These are phyloP conservation scores for Takifugu flavidus DNA, from an alignment of 2,113 vertebrate genomes.

Conservation along the genomic window DNA sequence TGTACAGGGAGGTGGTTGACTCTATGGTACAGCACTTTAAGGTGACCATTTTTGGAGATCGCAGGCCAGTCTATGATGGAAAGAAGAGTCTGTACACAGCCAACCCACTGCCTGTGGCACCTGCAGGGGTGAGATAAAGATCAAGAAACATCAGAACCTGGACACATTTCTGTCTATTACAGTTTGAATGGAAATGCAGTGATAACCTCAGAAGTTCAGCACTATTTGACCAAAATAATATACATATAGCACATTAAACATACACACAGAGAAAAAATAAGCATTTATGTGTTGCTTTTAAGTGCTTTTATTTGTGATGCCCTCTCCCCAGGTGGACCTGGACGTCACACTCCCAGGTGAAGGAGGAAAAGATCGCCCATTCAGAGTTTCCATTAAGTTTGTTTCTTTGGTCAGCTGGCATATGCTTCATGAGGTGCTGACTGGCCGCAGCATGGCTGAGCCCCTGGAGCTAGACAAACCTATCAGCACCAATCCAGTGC, in stretches of 20 bases:
- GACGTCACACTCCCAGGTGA: slow-evolving; percentile 98
- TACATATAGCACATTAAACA: background rate
- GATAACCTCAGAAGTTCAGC: background rate
- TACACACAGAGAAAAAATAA: background rate
- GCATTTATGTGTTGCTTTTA: background rate
- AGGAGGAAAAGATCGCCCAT: slow-evolving; percentile 97
- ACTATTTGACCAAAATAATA: background rate
- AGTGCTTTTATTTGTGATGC: background rate
- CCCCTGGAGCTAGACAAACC: slow-evolving; percentile 98
- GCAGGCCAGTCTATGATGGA: slow-evolving; percentile 97
- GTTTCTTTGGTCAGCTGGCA: slow-evolving; percentile 99
- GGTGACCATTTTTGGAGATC: slow-evolving; percentile 99
- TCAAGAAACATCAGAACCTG: background rate
- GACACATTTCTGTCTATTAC: background rate
- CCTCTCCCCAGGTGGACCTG: slow-evolving; percentile 88
- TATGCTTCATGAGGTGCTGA: slow-evolving; percentile 96
- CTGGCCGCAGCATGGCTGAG: slow-evolving; percentile 93
- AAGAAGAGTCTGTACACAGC: slow-evolving; percentile 98
- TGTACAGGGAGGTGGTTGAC: slow-evolving; percentile 93
- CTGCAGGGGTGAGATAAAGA: slow-evolving; percentile 84
- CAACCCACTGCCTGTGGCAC: slow-evolving; percentile 95
- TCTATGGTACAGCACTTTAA: slow-evolving; percentile 99
- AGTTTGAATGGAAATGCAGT: background rate
- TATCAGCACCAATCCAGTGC: slow-evolving; percentile 98
- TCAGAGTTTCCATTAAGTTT: slow-evolving; percentile 97